phyloP scores from a whole-genome alignment of 1,140 invertebrate species.

The Apolygus lucorum region DNA sequence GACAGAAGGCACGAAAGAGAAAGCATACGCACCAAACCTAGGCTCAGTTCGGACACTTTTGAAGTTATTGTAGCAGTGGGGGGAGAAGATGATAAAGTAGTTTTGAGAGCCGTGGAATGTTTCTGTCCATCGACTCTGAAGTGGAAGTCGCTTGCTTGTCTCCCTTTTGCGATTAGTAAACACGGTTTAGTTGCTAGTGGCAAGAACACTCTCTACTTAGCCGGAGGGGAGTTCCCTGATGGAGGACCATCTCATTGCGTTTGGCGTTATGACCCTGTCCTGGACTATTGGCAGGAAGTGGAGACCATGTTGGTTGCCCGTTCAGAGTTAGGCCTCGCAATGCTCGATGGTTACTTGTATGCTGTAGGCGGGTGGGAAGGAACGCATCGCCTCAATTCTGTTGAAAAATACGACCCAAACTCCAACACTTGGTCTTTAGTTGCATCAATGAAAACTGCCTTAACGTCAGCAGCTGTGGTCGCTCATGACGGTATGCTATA shows the following conservation, averaged over 20 bases:
- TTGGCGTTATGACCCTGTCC: constrained; percentile 47
- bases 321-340: constrained; percentile 48
- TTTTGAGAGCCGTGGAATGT: constrained; percentile 46
- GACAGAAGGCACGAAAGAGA: constrained; percentile 42
- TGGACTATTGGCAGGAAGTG: constrained; percentile 48
- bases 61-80: constrained; percentile 48
- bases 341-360: constrained; percentile 56
- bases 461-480: constrained; percentile 45
- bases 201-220: constrained; percentile 47
- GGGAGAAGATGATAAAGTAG: constrained; percentile 50
- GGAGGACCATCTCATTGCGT: constrained; percentile 44
- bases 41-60: constrained; percentile 36
- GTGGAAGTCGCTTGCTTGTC: constrained; percentile 41
- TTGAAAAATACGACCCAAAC: constrained; percentile 73
- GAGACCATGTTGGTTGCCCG: constrained; percentile 44
- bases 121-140: constrained; percentile 41
- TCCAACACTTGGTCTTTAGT: constrained; percentile 80
- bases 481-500: constrained; percentile 43
- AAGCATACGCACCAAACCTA: constrained; percentile 38
- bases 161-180: constrained; percentile 46
- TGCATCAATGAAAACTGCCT: constrained; percentile 47
- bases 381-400: constrained; percentile 61
- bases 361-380: constrained; percentile 71
- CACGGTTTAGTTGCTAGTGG: constrained; percentile 48
- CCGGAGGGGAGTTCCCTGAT: constrained; percentile 51